Base-by-base conservation (phyloP, 2,888 invertebrate species). In the Melanotus villosus region DNA sequence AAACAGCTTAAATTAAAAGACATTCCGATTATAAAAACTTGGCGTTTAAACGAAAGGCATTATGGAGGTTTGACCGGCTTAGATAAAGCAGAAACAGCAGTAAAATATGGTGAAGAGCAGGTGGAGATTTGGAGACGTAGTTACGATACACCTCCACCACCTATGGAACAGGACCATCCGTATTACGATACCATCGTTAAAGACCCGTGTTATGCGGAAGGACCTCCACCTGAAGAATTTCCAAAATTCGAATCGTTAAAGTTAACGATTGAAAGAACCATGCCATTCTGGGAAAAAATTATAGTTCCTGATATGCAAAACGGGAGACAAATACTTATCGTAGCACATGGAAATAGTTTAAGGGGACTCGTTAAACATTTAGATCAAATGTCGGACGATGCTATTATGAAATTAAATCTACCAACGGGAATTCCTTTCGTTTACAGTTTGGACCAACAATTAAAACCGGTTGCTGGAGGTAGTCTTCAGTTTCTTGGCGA, bases 21-120 rank as follows among this genome's bases (percentile, higher is more conserved):
- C 74, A 83, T 95, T 72, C 91, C 92, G 0, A 85, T 92, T 5
- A 82, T 88, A 3, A 90, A 91, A 80, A 92, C 93, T 7, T 96
- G 96, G 96, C 88, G 95, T 10, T 85, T 96, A 23, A 95, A 95
- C 79, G 95, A 96, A 83, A 90, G 96, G 68, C 96, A 96, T 80
- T 96, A 95, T 78, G 96, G 96, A 57, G 93, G 93, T 38, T 88
- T 96, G 4, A 96, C 95, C 9, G 95, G 95, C 1, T 87, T 93
- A 69, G 93, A 95, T 80, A 96, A 96, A 83, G 89, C 92, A 0
- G 93, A 95, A 84, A 93, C 95, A 16, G 94, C 94, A 56, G 91
- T 91, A 59, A 93, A 93, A 81, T 95, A 93, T 84, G 95, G 96
- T 9, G 95, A 94, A 81, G 90, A 91, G 54, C 93, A 94, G 87